phyloP scores from a whole-genome alignment of 1,140 invertebrate genomes.

The Watersipora subatra region DNA sequence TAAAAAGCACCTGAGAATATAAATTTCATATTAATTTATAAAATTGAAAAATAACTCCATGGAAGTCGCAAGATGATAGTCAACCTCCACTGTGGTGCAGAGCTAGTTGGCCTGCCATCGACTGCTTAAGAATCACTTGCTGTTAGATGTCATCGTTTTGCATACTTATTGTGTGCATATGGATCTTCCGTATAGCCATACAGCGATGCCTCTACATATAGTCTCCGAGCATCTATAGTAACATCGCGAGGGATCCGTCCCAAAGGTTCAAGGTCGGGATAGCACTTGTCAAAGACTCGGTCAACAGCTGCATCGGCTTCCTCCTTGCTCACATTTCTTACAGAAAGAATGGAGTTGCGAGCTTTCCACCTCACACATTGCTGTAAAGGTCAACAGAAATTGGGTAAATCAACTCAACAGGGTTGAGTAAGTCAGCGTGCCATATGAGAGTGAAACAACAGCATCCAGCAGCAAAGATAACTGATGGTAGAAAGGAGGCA shows the following conservation, averaged over 20 bases:
- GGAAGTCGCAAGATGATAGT: too few relatives aligned
- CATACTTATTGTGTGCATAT: too few relatives aligned
- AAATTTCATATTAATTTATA: too few relatives aligned
- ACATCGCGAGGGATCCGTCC: slow-evolving; percentile 47
- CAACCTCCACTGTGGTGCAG: too few relatives aligned
- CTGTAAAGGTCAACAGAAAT: slow-evolving; percentile 44
- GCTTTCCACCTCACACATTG: slow-evolving; percentile 83
- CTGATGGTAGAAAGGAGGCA: too few relatives aligned
- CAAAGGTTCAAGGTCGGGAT: slow-evolving; percentile 80
- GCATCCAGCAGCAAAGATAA: background rate
- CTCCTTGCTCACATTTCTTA: slow-evolving; percentile 55
- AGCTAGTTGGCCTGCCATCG: too few relatives aligned
- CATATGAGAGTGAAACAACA: slow-evolving; percentile 4
- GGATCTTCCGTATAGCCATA: slow-evolving; percentile 22
- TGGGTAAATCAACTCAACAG: background rate
- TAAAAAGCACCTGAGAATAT: too few relatives aligned
- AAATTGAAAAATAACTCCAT: too few relatives aligned
- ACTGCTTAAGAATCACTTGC: too few relatives aligned
- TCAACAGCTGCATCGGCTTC: slow-evolving; percentile 66
- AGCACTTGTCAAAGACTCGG: slow-evolving; percentile 79
- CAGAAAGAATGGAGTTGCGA: slow-evolving; percentile 61
- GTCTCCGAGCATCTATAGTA: slow-evolving; percentile 17
- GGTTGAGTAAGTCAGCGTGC: background rate
- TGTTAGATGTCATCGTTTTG: too few relatives aligned
- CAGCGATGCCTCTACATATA: slow-evolving; percentile 17